phyloP scores from a whole-genome alignment of 2,113 vertebrate species.

The Melospiza melodia region DNA sequence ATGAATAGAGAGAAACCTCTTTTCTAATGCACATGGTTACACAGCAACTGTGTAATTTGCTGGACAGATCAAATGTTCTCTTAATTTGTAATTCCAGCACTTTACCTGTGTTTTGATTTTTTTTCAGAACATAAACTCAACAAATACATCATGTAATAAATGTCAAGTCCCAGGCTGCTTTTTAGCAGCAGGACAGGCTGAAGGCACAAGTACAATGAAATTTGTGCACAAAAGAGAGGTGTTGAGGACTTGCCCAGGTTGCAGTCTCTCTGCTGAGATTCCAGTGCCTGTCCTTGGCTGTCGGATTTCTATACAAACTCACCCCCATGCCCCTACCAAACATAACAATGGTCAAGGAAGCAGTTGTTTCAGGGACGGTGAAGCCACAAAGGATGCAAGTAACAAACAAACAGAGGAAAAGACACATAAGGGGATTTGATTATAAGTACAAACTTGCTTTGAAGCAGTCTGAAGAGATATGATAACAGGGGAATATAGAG shows the following conservation, averaged over 20 bases:
- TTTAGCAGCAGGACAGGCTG: neutral
- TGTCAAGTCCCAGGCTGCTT: neutral
- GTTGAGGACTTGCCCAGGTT: neutral
- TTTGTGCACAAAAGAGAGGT: neutral
- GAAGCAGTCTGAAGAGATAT: neutral
- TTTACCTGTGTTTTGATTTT: neutral
- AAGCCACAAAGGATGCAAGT: neutral
- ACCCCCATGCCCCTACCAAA: neutral
- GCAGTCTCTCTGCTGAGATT: neutral
- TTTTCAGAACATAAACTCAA: neutral
- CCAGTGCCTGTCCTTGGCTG: no score
- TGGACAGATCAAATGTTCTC: neutral
- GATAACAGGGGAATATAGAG: neutral
- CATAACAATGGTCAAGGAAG: neutral
- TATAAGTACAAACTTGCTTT: neutral
- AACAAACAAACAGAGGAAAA: neutral
- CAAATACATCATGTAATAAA: neutral
- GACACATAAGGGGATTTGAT: neutral
- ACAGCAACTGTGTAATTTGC: neutral
- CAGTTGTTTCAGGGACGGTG: fast-evolving
- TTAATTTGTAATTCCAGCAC: neutral
- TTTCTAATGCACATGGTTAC: neutral
- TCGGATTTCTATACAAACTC: neutral
- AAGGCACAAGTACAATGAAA: neutral
- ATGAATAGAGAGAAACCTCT: neutral